Conservation (phyloP, 2,888 invertebrate species). For the Limnephilus auricula region DNA sequence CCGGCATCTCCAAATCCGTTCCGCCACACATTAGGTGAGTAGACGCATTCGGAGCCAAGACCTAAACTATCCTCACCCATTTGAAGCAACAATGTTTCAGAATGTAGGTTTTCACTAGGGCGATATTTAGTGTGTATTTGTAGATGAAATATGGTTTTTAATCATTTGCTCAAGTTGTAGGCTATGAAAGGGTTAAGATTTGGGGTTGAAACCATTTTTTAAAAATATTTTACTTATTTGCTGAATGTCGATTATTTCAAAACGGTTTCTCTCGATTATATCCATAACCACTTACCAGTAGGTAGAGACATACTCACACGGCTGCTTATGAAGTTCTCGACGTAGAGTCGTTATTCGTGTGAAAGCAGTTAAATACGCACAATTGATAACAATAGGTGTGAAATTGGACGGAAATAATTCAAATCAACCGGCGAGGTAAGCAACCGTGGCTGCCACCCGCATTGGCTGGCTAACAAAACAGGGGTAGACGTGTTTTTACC, state of each 20-base stretch:
- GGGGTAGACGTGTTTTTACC: background rate
- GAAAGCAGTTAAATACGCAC: background rate
- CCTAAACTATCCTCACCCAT: too few relatives aligned
- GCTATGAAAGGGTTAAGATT: too few relatives aligned
- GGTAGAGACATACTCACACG: background rate
- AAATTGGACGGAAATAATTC: background rate
- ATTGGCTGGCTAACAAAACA: background rate
- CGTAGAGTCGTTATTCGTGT: background rate
- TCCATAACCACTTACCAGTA: background rate
- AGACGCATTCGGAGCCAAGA: too few relatives aligned
- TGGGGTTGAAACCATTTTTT: too few relatives aligned
- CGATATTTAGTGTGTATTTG: too few relatives aligned
- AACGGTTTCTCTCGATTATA: background rate
- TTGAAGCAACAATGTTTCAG: too few relatives aligned
- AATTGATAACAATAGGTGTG: background rate
- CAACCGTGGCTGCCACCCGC: background rate
- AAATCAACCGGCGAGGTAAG: constrained; percentile 2
- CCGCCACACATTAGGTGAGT: too few relatives aligned
- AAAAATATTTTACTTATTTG: background rate
- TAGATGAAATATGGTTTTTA: too few relatives aligned
- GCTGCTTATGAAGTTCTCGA: background rate
- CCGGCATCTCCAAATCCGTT: too few relatives aligned
- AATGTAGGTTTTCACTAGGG: too few relatives aligned
- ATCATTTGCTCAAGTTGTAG: too few relatives aligned
- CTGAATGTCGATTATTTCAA: background rate